These are phyloP conservation scores for Rhipidura dahli DNA, from an alignment of 2,113 vertebrate species.

Conservation along the genomic window DNA sequence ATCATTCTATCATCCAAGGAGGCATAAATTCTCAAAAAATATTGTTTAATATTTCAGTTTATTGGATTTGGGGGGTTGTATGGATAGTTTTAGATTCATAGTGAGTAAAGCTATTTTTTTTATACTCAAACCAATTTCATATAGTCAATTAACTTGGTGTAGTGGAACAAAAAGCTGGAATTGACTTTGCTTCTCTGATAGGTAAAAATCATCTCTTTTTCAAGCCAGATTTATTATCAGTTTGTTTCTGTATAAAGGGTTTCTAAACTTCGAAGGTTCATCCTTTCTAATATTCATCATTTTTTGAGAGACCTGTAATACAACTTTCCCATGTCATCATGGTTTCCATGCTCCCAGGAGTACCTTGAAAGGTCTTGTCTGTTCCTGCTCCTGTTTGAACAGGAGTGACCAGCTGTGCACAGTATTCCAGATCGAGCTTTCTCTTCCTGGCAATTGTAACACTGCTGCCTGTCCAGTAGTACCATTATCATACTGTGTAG, in stretches of 20 bases:
- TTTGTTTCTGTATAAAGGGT: not conserved
- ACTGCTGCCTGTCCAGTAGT: not conserved
- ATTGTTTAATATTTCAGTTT: not conserved
- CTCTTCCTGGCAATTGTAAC: not conserved
- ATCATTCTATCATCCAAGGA: not conserved
- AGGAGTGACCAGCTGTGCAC: not conserved
- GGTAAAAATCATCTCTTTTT: not conserved
- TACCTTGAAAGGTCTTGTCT: not conserved
- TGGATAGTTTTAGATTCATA: not conserved
- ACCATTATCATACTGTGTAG: fast-evolving
- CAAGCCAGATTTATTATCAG: not conserved
- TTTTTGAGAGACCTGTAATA: not conserved
- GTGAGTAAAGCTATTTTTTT: not conserved
- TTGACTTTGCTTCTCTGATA: not conserved
- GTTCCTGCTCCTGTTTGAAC: not conserved
- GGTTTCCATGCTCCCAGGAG: not conserved
- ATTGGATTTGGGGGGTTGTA: not conserved
- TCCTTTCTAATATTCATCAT: not conserved
- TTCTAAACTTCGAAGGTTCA: not conserved
- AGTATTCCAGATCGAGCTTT: not conserved
- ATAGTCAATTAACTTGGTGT: not conserved
- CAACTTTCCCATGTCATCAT: fast-evolving
- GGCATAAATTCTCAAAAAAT: not conserved
- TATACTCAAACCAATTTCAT: not conserved
- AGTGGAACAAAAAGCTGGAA: not conserved